These are phyloP conservation scores for Philypnodon macrostomus DNA, from an alignment of 2,797 vertebrate species.

Conservation along the genomic window DNA sequence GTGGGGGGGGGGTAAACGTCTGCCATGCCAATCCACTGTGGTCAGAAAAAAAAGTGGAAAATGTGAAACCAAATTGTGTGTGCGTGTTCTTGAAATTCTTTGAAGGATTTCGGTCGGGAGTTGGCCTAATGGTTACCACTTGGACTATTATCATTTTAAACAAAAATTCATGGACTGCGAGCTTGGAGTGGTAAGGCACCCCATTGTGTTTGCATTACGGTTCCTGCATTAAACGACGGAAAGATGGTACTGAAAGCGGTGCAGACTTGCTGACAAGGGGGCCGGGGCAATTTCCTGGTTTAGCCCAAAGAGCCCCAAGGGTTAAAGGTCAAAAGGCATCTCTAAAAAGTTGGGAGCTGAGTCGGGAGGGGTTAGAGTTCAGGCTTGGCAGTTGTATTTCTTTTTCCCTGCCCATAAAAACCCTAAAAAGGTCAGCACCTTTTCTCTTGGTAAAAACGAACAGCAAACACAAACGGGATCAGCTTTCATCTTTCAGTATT, in stretches of 20 bases:
- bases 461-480: slow-evolving; percentile 1
- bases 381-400: slow-evolving; percentile 45
- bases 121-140: slow-evolving; percentile 61
- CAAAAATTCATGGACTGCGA: slow-evolving; percentile 32
- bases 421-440: background rate
- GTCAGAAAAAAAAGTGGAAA: slow-evolving; percentile 42
- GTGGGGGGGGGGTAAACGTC: slow-evolving; percentile 34
- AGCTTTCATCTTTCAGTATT: slow-evolving; percentile 3
- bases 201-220: slow-evolving; percentile 38
- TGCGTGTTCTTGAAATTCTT: slow-evolving; percentile 50
- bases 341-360: slow-evolving; percentile 41
- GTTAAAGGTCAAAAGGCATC: slow-evolving; percentile 53
- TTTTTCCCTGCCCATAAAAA: slow-evolving; percentile 39
- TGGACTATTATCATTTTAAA: slow-evolving; percentile 44
- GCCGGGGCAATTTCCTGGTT: slow-evolving; percentile 55
- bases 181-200: slow-evolving; percentile 23
- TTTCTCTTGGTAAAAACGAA: slow-evolving; percentile 7
- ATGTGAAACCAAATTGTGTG: slow-evolving; percentile 36
- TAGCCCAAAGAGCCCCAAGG: slow-evolving; percentile 28
- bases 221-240: slow-evolving; percentile 29
- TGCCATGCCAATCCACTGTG: slow-evolving; percentile 55
- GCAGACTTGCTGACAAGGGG: slow-evolving; percentile 30
- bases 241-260: slow-evolving; percentile 12
- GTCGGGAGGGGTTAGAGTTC: slow-evolving; percentile 57
- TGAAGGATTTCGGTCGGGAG: slow-evolving; percentile 40